Evolutionary conservation across 2,113 vertebrate genomes (phyloP), one percentile per base, ranked within the genome.

Genomic region (Siniperca knerii): DNA sequence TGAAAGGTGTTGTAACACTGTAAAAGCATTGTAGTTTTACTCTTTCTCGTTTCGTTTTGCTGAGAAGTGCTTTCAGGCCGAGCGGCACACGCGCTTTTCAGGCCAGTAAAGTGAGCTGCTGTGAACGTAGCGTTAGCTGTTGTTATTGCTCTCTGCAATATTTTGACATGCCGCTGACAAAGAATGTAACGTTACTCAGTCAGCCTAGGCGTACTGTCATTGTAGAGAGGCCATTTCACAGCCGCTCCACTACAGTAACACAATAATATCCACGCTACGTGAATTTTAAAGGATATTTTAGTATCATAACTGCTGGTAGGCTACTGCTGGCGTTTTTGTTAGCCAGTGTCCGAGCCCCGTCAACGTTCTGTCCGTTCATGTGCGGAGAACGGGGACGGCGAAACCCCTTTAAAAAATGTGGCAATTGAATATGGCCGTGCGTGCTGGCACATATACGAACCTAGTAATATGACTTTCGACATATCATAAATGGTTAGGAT

Each of bases 81-180:
- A 84, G 75, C 70, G 79, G 60, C 83, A 80, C 88, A 73, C 85
- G 58, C 82, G 71, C 60, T 69, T 71, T 64, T 69, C 62, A 62
- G 74, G 78, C 87, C 77, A 90, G 46, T 29, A 65, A 81, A 85
- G 85, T 85, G 90, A 69, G 86, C 73, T 61, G 81, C 70, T 8
- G 84, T 66, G 20, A 21, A 8, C 75, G 89, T 81, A 64, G 76
- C 82, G 62, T 66, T 92, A 92, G 87, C 87, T 84, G 73, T 50
- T 83, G 77, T 83, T 86, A 68, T 85, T 72, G 88, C 79, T 81
- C 70, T 87, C 50, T 83, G 85, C 82, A 42, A 50, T 75, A 81
- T 90, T 77, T 81, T 89, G 90, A 91, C 91, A 87, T 72, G 80
- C 84, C 84, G 66, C 82, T 66, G 79, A 75, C 81, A 54, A 66